A percentile compares a stretch with the other conserved stretches of the same genome.
Conservation (phyloP, 2,113 vertebrate genomes). For the Elachura formosa region DNA sequence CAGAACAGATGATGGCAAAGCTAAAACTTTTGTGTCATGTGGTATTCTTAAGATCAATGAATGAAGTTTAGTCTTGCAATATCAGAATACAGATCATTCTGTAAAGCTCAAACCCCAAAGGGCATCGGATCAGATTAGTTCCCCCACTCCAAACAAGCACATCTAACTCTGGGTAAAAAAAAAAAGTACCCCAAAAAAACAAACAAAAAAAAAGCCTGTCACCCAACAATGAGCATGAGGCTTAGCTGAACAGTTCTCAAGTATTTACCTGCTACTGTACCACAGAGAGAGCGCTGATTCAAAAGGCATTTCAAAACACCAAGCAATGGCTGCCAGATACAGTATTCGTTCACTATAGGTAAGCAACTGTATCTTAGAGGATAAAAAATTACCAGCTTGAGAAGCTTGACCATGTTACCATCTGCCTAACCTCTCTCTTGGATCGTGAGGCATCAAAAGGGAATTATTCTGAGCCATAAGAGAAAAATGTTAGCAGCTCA, state of each 20-base stretch:
- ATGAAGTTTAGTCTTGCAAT: not conserved
- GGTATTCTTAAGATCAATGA: not conserved
- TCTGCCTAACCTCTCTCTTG: not conserved
- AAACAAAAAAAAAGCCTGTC: not conserved
- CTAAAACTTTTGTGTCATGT: not conserved
- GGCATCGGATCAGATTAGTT: not conserved
- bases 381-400: not conserved
- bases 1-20: not conserved
- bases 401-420: not conserved
- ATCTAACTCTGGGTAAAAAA: not conserved
- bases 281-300: fast-evolving
- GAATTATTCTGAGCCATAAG: not conserved
- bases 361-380: not conserved
- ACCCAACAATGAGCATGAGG: not conserved
- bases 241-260: not conserved
- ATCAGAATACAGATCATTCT: not conserved
- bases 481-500: not conserved
- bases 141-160: not conserved
- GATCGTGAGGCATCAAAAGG: not conserved
- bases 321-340: not conserved
- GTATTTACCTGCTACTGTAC: not conserved
- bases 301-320: not conserved
- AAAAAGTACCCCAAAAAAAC: too few relatives aligned
- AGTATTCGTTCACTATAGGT: not conserved
- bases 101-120: not conserved